Evolutionary conservation across 2,797 vertebrate species (phyloP).

Genomic region (Microctenopoma lineatum): DNA sequence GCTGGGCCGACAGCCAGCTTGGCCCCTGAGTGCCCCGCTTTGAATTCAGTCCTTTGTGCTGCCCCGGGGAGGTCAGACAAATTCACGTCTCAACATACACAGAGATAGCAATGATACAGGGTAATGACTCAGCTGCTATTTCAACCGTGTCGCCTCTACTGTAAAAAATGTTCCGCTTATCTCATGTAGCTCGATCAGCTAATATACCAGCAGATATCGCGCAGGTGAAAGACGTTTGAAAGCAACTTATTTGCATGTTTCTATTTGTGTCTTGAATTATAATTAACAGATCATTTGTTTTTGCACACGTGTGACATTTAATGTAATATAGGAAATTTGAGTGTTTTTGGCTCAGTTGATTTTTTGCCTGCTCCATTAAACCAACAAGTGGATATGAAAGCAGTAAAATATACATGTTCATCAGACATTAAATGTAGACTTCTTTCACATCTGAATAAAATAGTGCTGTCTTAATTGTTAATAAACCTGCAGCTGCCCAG

Average conservation of each 20-base stretch:
- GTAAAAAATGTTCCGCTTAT: constrained; percentile 45
- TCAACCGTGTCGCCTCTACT: constrained; percentile 58
- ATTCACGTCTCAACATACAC: constrained; percentile 79
- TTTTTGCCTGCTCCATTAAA: neutral
- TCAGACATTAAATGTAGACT: constrained; percentile 17
- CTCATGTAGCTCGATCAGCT: constrained; percentile 20
- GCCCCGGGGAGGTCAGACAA: constrained; percentile 78
- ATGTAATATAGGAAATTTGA: neutral
- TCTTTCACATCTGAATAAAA: constrained; percentile 11
- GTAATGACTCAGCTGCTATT: constrained; percentile 81
- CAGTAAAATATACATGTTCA: constrained; percentile 16
- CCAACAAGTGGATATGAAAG: neutral
- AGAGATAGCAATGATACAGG: constrained; percentile 77
- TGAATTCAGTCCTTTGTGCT: constrained; percentile 83
- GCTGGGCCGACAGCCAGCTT: constrained; percentile 77
- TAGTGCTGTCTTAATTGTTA: constrained; percentile 9
- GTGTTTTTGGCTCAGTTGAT: constrained; percentile 10
- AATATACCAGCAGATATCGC: constrained; percentile 1
- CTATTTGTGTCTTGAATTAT: neutral
- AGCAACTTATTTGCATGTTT: constrained; percentile 10
- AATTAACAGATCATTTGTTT: neutral
- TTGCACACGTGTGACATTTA: neutral
- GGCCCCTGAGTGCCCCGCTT: constrained; percentile 79
- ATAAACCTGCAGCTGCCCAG: constrained; percentile 18
- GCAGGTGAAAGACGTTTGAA: neutral